Conservation (phyloP, 2,113 vertebrate genomes). For the Plestiodon gilberti region DNA sequence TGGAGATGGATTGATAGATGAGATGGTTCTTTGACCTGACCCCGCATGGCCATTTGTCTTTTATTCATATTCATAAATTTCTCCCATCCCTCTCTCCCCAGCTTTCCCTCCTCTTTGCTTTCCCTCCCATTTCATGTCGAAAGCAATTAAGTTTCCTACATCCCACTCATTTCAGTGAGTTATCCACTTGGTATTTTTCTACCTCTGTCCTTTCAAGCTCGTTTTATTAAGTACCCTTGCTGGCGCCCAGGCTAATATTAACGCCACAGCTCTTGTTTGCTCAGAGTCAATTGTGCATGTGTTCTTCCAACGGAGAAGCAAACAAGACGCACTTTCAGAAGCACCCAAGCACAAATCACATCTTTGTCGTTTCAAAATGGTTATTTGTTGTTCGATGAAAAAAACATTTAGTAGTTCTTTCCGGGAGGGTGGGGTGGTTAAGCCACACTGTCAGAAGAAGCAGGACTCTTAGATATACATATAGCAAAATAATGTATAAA, state of each 20-base stretch:
- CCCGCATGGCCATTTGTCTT: no score
- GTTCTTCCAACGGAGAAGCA: not conserved
- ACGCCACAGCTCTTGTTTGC: not conserved
- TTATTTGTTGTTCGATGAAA: not conserved
- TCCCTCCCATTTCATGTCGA: not conserved
- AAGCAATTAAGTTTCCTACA: not conserved
- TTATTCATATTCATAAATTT: not conserved
- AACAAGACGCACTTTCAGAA: not conserved
- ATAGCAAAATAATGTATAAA: no score
- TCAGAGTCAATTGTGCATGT: not conserved
- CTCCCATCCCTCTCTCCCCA: not conserved
- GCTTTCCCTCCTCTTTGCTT: not conserved
- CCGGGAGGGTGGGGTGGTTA: no score
- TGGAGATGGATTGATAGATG: no score
- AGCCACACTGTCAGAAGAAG: no score
- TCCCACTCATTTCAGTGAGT: not conserved
- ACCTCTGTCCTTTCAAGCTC: not conserved
- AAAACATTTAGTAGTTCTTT: not conserved
- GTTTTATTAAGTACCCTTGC: not conserved
- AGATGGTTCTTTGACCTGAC: no score
- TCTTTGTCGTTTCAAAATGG: not conserved
- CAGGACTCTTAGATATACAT: no score
- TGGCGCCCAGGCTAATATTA: not conserved
- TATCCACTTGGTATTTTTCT: no score
- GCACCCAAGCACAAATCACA: not conserved